Conservation (phyloP, 2,113 vertebrate species). For the Baryphthengus martii region DNA sequence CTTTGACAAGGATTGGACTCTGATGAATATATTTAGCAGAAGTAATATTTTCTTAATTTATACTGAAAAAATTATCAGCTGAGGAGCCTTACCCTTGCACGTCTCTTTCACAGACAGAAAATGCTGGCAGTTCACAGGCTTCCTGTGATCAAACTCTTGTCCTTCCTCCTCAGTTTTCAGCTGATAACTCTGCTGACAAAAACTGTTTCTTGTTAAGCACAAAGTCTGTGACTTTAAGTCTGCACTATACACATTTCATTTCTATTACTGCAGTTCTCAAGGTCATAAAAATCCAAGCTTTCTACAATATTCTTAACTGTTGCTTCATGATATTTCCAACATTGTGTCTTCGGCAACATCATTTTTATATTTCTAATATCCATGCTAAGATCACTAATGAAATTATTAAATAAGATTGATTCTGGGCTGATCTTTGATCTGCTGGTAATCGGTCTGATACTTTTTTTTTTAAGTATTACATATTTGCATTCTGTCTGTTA, state of each 20-base stretch:
- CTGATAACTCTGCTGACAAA: not conserved
- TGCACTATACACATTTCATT: not conserved
- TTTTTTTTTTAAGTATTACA: not conserved
- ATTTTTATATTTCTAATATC: not conserved
- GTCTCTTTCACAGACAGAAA: not conserved
- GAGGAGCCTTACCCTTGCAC: not conserved
- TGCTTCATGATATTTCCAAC: not conserved
- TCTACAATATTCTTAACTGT: not conserved
- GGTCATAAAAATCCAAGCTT: not conserved
- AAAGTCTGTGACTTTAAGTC: not conserved
- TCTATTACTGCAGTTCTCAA: not conserved
- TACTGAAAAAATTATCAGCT: not conserved
- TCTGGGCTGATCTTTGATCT: not conserved
- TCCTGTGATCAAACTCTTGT: not conserved
- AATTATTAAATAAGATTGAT: not conserved
- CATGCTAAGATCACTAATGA: not conserved
- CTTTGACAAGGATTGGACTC: not conserved
- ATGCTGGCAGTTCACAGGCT: not conserved
- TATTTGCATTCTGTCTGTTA: not conserved
- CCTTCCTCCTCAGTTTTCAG: not conserved
- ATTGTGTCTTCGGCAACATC: not conserved
- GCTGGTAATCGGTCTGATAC: not conserved
- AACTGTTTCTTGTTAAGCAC: not conserved
- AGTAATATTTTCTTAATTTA: not conserved
- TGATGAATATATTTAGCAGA: not conserved